phyloP scores from a whole-genome alignment of 2,888 invertebrate species.

The Agapetus fuscipes region DNA sequence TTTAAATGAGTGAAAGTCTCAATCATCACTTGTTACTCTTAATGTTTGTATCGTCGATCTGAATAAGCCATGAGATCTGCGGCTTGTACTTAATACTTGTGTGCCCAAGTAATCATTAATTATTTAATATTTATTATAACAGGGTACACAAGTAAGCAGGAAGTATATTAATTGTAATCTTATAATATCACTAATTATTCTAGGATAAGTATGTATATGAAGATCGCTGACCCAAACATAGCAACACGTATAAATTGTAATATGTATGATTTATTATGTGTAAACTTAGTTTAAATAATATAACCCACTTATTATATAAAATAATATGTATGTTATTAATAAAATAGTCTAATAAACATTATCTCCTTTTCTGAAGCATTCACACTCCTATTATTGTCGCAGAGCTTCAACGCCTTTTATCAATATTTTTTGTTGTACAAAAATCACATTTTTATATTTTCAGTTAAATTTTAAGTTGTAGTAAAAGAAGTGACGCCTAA shows the following conservation, averaged over 20 bases:
- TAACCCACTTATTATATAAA: constrained; percentile 12
- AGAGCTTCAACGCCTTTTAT: too few species aligned
- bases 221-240: constrained; percentile 22
- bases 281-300: constrained; percentile 13
- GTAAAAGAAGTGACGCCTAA: too few species aligned
- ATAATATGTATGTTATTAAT: constrained; percentile 21
- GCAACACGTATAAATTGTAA: constrained; percentile 20
- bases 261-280: constrained; percentile 11
- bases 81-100: constrained; percentile 16
- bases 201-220: constrained; percentile 12
- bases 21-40: too few species aligned
- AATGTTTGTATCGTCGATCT: too few species aligned
- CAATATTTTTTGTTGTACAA: too few species aligned
- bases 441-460: too few species aligned
- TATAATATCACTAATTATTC: neutral
- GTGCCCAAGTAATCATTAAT: too few species aligned
- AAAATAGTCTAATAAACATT: constrained; percentile 22
- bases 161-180: neutral
- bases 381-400: too few species aligned
- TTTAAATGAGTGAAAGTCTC: too few species aligned
- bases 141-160: too few species aligned
- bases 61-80: constrained; percentile 10
- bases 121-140: too few species aligned
- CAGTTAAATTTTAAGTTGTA: too few species aligned
- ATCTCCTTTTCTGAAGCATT: constrained; percentile 22